These are phyloP conservation scores for Centropus unirufus DNA, from an alignment of 2,113 vertebrate species.

Conservation along the genomic window DNA sequence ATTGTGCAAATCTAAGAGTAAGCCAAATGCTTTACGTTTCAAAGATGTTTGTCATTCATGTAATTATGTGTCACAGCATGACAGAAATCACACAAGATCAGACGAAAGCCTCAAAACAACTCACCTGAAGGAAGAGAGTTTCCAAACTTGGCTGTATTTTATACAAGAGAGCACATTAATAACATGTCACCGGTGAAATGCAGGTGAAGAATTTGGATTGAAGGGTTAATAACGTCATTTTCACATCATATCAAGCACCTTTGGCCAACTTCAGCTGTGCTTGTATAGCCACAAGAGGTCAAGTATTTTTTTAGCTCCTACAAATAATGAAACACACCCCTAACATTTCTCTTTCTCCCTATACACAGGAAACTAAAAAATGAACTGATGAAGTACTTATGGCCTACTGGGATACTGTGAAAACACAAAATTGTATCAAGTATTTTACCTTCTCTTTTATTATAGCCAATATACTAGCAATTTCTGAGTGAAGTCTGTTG, in stretches of 20 bases:
- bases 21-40: background rate
- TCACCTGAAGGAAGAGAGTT: background rate
- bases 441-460: background rate
- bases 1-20: background rate
- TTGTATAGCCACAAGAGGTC: background rate
- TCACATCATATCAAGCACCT: background rate
- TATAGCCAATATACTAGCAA: background rate
- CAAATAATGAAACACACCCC: background rate
- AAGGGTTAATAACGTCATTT: background rate
- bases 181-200: background rate
- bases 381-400: background rate
- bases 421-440: background rate
- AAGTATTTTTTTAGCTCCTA: background rate
- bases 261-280: background rate
- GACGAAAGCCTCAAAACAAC: constrained; percentile 41
- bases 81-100: constrained; percentile 26
- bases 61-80: constrained; percentile 3
- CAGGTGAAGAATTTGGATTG: background rate
- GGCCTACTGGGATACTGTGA: background rate
- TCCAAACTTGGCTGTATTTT: background rate
- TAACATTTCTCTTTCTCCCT: background rate
- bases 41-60: background rate
- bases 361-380: background rate
- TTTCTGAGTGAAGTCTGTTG: accelerated
- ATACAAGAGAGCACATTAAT: constrained; percentile 32